Evolutionary conservation across 2,888 invertebrate species (phyloP), one percentile per base, ranked within the genome.

Genomic region (Germaria angustata): DNA sequence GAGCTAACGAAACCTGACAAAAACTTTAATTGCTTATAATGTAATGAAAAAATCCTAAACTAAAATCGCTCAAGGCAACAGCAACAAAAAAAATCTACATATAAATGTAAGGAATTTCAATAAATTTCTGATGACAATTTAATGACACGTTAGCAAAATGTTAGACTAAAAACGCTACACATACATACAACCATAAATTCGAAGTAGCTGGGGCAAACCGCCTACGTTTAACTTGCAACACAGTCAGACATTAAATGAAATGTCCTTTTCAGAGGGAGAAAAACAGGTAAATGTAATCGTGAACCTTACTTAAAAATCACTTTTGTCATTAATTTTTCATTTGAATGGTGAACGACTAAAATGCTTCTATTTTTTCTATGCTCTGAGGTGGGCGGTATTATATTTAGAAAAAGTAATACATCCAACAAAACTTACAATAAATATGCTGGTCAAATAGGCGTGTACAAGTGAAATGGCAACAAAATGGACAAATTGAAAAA

Each of bases 321-420:
- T 84, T 84, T 84, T 82, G 84, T 80, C 82, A 84, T 84, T 82
- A 84, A 84, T 82, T 77, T 69, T 84, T 82, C 82, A 84, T 84
- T 84, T 84, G 68, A 75, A 75, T 61, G 65, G 61, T 11, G 71
- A 44, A 71, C 49, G 22, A 41, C 46, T 36, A 57, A 36, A 65
- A 22, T 46, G 28, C 17, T 13, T 2, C 2, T 17, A 24, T 53
- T 39, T 39, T 28, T 34, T 20, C n/a, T 36, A 0, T 15, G 8
- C 28, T 49, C 28, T 53, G 13, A 57, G 11, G 57, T 49, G 57
- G 61, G 65, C 63, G 79, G 24, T n/a, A 24, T 44, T 63, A 36
- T 34, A 36, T 36, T 13, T 28, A 63, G 7, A 41, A 59, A 59
- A 39, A 59, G 0, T 55, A 46, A 28, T 11, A 46, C 53, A 44